A percentile compares a stretch with the other conserved stretches of the same genome.
Conservation (phyloP, 1,140 invertebrate species). For the Chlorops oryzae region DNA sequence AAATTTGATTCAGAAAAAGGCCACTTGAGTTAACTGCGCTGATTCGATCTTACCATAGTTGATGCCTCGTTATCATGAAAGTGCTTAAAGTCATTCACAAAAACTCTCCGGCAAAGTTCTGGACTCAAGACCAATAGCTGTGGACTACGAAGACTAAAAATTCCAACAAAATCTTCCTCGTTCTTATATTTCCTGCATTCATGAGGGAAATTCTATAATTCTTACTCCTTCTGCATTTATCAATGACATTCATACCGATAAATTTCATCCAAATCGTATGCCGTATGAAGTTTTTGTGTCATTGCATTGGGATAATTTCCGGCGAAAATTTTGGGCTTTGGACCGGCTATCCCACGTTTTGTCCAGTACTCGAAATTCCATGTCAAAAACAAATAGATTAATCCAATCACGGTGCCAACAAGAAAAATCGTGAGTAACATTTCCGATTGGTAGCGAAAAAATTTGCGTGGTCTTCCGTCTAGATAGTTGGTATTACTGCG, state of each 20-base stretch:
- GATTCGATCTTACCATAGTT: conserved; percentile 7
- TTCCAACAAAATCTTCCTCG: conserved; percentile 33
- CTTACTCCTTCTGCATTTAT: not conserved
- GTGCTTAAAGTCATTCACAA: conserved; percentile 50
- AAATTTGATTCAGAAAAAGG: no score
- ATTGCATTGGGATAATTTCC: conserved; percentile 34
- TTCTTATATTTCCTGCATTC: conserved; percentile 26
- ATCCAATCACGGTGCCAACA: not conserved
- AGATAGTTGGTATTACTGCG: no score
- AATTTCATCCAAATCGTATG: conserved; percentile 30
- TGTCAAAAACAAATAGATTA: conserved; percentile 38
- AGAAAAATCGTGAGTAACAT: not conserved
- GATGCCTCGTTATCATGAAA: conserved; percentile 45
- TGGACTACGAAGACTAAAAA: conserved; percentile 26
- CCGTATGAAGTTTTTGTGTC: conserved; percentile 22
- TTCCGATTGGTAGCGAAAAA: no score
- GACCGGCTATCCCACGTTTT: conserved; percentile 32
- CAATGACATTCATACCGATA: conserved; percentile 23
- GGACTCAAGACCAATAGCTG: conserved; percentile 50
- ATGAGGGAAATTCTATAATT: conserved; percentile 3
- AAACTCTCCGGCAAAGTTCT: conserved; percentile 49
- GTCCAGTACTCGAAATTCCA: conserved; percentile 45
- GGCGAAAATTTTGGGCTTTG: conserved; percentile 29
- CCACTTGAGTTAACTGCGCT: no score
- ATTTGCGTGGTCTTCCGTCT: no score